These are phyloP conservation scores for Corticium candelabrum DNA, from an alignment of 37 sponge, comb jelly and placozoan genomes.

Conservation along the genomic window DNA sequence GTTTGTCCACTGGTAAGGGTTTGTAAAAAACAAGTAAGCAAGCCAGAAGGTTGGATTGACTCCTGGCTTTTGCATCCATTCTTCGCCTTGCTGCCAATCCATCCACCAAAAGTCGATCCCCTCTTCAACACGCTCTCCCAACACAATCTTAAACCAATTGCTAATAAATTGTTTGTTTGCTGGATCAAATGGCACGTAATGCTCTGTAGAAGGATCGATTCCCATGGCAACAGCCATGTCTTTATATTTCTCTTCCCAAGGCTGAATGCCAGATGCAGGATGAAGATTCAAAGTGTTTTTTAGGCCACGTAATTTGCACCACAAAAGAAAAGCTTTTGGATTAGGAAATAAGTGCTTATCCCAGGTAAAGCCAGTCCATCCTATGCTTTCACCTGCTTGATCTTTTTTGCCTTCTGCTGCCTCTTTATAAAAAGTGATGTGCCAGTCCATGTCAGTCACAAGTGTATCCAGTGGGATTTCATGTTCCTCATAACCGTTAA, in stretches of 20 bases:
- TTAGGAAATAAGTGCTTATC: slow-evolving; percentile 60
- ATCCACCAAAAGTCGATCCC: slow-evolving; percentile 82
- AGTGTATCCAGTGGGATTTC: slow-evolving; percentile 50
- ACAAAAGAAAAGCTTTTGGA: slow-evolving; percentile 47
- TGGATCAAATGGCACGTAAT: slow-evolving; percentile 53
- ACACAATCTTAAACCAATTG: slow-evolving; percentile 46
- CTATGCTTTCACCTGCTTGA: slow-evolving; percentile 8
- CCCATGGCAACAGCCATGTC: slow-evolving; percentile 74
- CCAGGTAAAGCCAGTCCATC: slow-evolving; percentile 80
- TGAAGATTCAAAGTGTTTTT: slow-evolving; percentile 67
- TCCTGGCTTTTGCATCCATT: slow-evolving; percentile 40
- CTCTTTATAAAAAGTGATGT: slow-evolving; percentile 54
- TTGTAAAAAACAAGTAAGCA: slow-evolving; percentile 60
- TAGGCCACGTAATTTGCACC: slow-evolving; percentile 47
- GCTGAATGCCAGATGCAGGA: slow-evolving; percentile 67
- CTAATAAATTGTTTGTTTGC: slow-evolving; percentile 39
- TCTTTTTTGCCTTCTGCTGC: background rate
- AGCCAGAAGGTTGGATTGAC: slow-evolving; percentile 75
- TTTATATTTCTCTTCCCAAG: slow-evolving; percentile 56
- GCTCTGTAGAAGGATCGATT: slow-evolving; percentile 38
- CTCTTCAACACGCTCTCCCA: slow-evolving; percentile 35
- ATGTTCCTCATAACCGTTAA: slow-evolving; percentile 22
- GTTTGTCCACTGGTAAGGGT: slow-evolving; percentile 43
- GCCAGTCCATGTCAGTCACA: slow-evolving; percentile 81
- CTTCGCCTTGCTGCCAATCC: slow-evolving; percentile 77